Conservation (phyloP, 2,113 vertebrate genomes). For the Rhombomys opimus region DNA sequence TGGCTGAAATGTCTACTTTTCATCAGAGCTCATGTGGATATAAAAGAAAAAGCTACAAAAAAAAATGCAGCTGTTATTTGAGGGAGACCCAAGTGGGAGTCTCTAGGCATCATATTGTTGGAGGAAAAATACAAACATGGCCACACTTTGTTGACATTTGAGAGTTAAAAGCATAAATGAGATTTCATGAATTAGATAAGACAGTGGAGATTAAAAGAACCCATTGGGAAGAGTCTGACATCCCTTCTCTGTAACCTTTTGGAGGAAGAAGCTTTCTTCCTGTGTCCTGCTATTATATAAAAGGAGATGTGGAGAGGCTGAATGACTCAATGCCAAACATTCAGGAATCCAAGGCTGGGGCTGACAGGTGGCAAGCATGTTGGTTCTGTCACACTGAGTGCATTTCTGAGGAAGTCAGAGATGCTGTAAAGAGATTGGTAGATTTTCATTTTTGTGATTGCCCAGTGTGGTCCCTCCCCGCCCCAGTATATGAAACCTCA, state of each 20-base stretch:
- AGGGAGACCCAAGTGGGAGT: background rate
- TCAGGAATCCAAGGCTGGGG: background rate
- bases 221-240: background rate
- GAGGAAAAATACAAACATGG: background rate
- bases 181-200: background rate
- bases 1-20: background rate
- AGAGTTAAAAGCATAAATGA: background rate
- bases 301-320: background rate
- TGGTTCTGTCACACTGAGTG: rapidly evolving
- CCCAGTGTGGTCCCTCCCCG: background rate
- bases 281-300: background rate
- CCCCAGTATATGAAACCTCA: background rate
- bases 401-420: background rate
- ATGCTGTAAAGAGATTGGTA: background rate
- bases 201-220: background rate
- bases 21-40: background rate
- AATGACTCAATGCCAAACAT: background rate
- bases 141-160: background rate
- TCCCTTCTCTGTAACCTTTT: background rate
- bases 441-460: background rate
- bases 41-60: background rate
- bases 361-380: background rate
- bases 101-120: background rate
- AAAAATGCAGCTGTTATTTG: background rate
- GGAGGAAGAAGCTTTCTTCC: background rate